Evolutionary conservation across 35 echinoderm and acorn worm genomes (phyloP), one percentile per base, ranked within the genome.

Genomic region (Stichopus chloronotus): DNA sequence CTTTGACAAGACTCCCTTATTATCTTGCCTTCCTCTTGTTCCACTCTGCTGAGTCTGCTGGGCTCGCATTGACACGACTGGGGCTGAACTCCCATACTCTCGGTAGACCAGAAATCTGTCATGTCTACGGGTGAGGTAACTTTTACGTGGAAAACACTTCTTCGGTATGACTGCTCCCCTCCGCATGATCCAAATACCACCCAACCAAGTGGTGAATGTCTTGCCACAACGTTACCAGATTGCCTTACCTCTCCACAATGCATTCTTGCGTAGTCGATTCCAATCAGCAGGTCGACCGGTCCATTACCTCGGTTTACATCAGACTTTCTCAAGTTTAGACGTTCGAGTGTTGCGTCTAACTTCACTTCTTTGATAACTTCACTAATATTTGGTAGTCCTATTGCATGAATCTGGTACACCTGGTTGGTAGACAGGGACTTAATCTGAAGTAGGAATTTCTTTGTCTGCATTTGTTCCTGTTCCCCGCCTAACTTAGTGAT

Each of bases 401-500:
- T 56, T 7, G 89, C 94, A 53, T 24, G 54, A 17, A 94, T 59
- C 3, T 20, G 52, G 61, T 19, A 92, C 9, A 68, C 55, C 78
- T 63, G 4, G 30, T 94, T 86, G n/a, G 9, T 87, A 7, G 72
- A 59, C 5, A 92, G 19, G 12, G 89, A 76, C 30, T 72, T 74
- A 55, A 90, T 58, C 8, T 79, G 76, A 14, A 95, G 71, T 53
- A 80, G 86, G 72, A 91, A 97, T 21, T 71, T 82, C 58, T 93
- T 93, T 53, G 91, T 97, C 56, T 87, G n/a, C 16, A 95, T 76
- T 68, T 93, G 76, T 90, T 97, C 93, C 68, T 94, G 93, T 78
- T 95, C 93, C 58, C 91, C 95, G 25, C 93, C 93, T 58, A 97
- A 72, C 82, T 97, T 97, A 16, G 57, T 94, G 13, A 94, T 97